Base-by-base conservation (phyloP, 2,113 vertebrate genomes). In the Verasper variegatus region DNA sequence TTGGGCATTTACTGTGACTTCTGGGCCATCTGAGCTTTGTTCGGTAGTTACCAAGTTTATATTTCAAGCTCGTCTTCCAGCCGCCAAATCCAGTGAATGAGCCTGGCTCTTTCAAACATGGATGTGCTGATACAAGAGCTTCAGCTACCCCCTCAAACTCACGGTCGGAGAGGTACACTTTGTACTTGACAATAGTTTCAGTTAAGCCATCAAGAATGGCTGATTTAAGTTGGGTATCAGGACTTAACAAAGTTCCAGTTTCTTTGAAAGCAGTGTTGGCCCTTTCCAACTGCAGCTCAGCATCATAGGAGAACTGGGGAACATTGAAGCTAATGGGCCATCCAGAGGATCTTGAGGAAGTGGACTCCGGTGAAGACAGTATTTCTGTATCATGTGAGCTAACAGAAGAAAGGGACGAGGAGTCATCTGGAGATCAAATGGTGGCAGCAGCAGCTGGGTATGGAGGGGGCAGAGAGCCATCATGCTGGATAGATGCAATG, bases 51-150 rank as follows among this genome's bases (percentile, higher is more conserved):
- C 0, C 27, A 14, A 74, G 65, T 64, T 80, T 74, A 58, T 80
- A 69, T 3, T 74, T 81, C 13, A 81, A 27, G 27, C 66, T 81
- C 3, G 9, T 9, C 52, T 74, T 81, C 78, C 71, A 74, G 3
- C 65, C 8, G 0, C 51, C 27, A 64, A 58, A 81, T 18, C 71
- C 71, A 64, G 37, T 40, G 18, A 23, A 21, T 0, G 71, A 71
- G 27, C 52, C 73, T 54, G 62, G 55, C 35, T 80, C 71, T 68
- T 62, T 11, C 7, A 74, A 63, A 55, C 70, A 68, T 13, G 24
- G 72, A 67, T 76, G 68, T 17, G 2, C 2, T 21, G 15, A n/a
- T 10, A 71, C 15, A 9, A 76, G 45, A 49, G 71, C 64, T 13
- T 51, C 58, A 20, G 66, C 71, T 5, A 65, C 78, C 0, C 64